Conservation (phyloP, 2,797 vertebrate species). For the Channa striata region DNA sequence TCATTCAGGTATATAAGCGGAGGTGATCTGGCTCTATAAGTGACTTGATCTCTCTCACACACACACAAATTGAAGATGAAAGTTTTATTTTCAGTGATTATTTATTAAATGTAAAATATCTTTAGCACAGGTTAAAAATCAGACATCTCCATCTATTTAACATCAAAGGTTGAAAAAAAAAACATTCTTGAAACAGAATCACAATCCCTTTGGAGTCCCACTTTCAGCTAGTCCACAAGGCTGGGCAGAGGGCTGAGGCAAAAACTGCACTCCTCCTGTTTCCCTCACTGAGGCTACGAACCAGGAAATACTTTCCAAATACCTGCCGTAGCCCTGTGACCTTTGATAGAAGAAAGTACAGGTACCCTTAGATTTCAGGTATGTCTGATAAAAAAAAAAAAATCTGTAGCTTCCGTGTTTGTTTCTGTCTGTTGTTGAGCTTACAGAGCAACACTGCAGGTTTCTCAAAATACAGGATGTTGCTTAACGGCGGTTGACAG, state of each 20-base stretch:
- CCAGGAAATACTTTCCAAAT: conserved; percentile 48
- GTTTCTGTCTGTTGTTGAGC: conserved; percentile 13
- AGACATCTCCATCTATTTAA: conserved; percentile 88
- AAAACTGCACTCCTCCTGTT: conserved; percentile 67
- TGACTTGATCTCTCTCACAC: conserved; percentile 69
- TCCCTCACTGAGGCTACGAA: conserved; percentile 43
- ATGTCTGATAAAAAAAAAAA: no score
- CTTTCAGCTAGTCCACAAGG: conserved; percentile 68
- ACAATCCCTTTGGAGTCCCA: conserved; percentile 80
- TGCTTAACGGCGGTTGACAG: conserved; percentile 28
- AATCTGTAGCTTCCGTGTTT: conserved; percentile 18
- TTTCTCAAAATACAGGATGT: conserved; percentile 11
- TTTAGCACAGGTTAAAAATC: conserved; percentile 91
- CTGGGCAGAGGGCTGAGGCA: conserved; percentile 85
- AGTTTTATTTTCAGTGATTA: conserved; percentile 85
- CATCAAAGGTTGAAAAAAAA: conserved; percentile 83
- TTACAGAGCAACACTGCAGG: conserved; percentile 10
- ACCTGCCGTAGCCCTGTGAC: conserved; percentile 32
- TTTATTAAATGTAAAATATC: conserved; percentile 93
- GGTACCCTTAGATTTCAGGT: conserved; percentile 31
- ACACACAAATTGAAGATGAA: conserved; percentile 32
- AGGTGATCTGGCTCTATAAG: conserved; percentile 31
- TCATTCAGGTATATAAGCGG: no score
- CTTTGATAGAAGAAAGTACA: conserved; percentile 40
- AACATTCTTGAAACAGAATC: conserved; percentile 85